Conservation (phyloP, 2,113 vertebrate genomes). For the Phyllostomus hastatus region DNA sequence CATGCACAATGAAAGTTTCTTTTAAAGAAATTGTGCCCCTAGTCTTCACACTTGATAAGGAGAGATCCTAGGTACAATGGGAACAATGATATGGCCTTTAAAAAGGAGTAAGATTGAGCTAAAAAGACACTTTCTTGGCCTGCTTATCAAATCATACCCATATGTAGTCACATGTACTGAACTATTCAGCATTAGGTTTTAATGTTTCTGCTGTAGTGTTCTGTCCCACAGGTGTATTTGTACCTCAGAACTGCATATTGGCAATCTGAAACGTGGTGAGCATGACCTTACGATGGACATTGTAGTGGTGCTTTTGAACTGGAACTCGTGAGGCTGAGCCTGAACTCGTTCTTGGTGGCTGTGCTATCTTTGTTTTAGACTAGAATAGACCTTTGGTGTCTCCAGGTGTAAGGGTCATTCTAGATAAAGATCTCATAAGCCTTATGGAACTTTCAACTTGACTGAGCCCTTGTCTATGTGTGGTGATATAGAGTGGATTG, state of each 20-base stretch:
- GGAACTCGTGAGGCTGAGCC: fast-evolving
- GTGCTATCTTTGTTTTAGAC: neutral
- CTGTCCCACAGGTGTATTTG: neutral
- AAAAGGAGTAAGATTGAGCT: neutral
- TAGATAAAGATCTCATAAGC: neutral
- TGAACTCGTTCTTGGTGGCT: neutral
- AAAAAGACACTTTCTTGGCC: neutral
- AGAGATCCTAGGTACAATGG: neutral
- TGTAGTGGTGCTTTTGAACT: neutral
- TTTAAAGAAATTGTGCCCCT: neutral
- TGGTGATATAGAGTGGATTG: neutral
- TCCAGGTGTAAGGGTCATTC: neutral
- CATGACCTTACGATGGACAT: fast-evolving
- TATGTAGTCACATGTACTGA: neutral
- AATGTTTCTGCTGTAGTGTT: neutral
- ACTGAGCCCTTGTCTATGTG: neutral
- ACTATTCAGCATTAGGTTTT: neutral
- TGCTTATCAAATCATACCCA: neutral
- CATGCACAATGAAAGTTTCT: neutral
- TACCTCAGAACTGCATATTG: neutral
- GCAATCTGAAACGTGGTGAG: neutral
- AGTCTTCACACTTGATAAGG: neutral
- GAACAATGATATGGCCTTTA: neutral
- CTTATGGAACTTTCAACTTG: neutral
- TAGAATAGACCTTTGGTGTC: neutral